A percentile compares a stretch with the other conserved stretches of the same genome.
phyloP scores from a whole-genome alignment of 2,113 vertebrate species.

The Australoheros scitulus region DNA sequence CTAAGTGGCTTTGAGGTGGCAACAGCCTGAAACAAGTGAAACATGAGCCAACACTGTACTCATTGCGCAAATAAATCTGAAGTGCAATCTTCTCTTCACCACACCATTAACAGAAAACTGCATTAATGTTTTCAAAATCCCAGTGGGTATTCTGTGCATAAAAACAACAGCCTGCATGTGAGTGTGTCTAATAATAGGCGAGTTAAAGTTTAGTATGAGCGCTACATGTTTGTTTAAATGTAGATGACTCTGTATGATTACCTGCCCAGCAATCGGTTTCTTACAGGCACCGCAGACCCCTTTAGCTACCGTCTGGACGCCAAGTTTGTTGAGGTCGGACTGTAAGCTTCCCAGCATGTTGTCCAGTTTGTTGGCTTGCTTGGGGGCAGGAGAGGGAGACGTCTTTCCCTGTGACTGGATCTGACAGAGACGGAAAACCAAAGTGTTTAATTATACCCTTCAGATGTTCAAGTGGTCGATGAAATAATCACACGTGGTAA shows the following conservation, averaged over 20 bases:
- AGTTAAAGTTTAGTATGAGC: not conserved
- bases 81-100: not conserved
- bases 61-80: not conserved
- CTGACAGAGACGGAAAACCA: conserved; percentile 66
- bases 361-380: conserved; percentile 93
- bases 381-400: conserved; percentile 81
- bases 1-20: conserved; percentile 3
- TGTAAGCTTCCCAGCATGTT: conserved; percentile 97
- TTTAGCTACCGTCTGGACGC: conserved; percentile 93
- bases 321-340: conserved; percentile 92
- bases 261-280: conserved; percentile 96
- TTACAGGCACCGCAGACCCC: conserved; percentile 96
- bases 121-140: not conserved
- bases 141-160: not conserved
- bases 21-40: conserved; percentile 3
- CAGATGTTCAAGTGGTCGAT: not conserved
- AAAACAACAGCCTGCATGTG: not conserved
- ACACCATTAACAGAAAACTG: not conserved
- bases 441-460: not conserved
- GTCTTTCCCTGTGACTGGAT: conserved; percentile 90
- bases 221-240: not conserved
- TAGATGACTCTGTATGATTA: conserved; percentile 46
- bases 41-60: not conserved
- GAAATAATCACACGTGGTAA: too few species aligned
- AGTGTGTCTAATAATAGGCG: accelerated